phyloP scores from a whole-genome alignment of 64 coral and sea anemone genomes.

The Exaiptasia diaphana region DNA sequence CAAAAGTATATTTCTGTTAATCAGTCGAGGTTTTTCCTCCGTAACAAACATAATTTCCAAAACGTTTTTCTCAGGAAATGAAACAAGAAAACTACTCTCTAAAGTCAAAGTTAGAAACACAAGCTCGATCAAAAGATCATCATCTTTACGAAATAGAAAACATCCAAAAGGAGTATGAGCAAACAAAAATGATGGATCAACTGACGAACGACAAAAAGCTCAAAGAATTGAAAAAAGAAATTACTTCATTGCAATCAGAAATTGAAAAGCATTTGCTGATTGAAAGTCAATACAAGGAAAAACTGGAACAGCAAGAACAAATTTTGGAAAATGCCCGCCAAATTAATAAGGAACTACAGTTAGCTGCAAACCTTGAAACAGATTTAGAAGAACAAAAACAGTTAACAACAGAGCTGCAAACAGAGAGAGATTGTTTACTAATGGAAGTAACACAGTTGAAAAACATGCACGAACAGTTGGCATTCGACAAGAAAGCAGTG shows the following conservation, averaged over 20 bases:
- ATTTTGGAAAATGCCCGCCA: slow-evolving; percentile 63
- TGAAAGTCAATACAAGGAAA: slow-evolving; percentile 77
- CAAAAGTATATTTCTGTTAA: neutral
- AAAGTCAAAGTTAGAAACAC: slow-evolving; percentile 55
- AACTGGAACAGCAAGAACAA: slow-evolving; percentile 85
- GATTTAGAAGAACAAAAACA: slow-evolving; percentile 75
- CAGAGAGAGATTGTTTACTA: slow-evolving; percentile 61
- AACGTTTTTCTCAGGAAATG: slow-evolving; percentile 40
- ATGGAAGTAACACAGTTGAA: slow-evolving; percentile 68
- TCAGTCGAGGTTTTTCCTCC: neutral
- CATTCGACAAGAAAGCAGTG: slow-evolving; percentile 68
- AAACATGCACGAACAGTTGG: slow-evolving; percentile 65
- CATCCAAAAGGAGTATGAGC: slow-evolving; percentile 69
- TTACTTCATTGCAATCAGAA: slow-evolving; percentile 81
- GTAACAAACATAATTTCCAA: too few species aligned
- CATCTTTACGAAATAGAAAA: slow-evolving; percentile 72
- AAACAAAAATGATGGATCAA: slow-evolving; percentile 45
- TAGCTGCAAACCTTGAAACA: slow-evolving; percentile 54
- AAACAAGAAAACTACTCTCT: slow-evolving; percentile 86
- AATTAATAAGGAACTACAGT: slow-evolving; percentile 74
- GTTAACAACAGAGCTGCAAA: slow-evolving; percentile 47
- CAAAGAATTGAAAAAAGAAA: slow-evolving; percentile 78
- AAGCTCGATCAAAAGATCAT: slow-evolving; percentile 39
- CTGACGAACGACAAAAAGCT: slow-evolving; percentile 67
- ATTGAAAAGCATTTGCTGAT: slow-evolving; percentile 68